Evolutionary conservation across 2,888 invertebrate genomes (phyloP).

Genomic region (Seladonia tumulorum): DNA sequence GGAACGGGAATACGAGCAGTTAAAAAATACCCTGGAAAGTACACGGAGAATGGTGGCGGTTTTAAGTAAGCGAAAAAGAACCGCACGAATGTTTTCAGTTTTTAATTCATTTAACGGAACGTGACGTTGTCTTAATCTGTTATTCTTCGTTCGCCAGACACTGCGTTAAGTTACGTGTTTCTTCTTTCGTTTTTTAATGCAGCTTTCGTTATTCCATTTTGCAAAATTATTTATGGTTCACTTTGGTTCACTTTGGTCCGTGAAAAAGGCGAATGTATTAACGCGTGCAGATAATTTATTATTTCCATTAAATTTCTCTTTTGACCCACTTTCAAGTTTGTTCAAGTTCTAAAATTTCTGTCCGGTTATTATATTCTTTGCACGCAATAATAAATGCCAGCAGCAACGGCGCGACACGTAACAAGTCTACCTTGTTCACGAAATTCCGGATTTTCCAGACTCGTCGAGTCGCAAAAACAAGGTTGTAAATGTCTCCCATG

Average conservation of each 20-base stretch:
- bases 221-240: too few species aligned
- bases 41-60: slow-evolving; percentile 25
- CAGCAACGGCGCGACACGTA: not conserved
- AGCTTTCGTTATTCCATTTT: not conserved
- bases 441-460: not conserved
- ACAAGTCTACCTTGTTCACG: not conserved
- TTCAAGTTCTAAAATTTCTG: not conserved
- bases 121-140: not conserved
- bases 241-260: not conserved
- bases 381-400: not conserved
- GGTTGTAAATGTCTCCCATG: not conserved
- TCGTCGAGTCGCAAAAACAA: not conserved
- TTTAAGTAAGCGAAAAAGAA: slow-evolving; percentile 30
- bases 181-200: not conserved
- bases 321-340: not conserved
- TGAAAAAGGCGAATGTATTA: not conserved
- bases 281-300: not conserved
- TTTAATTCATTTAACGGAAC: not conserved
- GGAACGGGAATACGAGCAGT: slow-evolving; percentile 24
- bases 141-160: not conserved
- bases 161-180: not conserved
- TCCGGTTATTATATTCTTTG: not conserved
- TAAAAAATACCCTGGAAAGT: slow-evolving; percentile 25
- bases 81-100: not conserved
- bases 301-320: not conserved